A percentile compares a stretch with the other conserved stretches of the same genome.
Evolutionary conservation across 2,113 vertebrate genomes (phyloP).

Genomic region (Heptranchias perlo): DNA sequence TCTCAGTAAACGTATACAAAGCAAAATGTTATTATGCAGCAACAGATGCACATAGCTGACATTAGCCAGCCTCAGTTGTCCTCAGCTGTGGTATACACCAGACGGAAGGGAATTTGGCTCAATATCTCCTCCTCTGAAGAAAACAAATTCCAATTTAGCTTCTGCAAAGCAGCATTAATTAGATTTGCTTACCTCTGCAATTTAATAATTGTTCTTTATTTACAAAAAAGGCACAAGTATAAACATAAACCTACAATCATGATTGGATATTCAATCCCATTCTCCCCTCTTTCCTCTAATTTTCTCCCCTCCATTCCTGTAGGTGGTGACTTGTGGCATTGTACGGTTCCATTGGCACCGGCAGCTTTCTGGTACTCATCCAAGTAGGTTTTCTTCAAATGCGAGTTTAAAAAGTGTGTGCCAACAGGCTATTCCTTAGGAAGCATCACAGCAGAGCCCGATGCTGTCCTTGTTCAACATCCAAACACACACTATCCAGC

Average conservation of each 20-base stretch:
- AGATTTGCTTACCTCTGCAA: slow-evolving; percentile 24
- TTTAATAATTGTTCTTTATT: slow-evolving; percentile 24
- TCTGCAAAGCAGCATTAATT: not conserved
- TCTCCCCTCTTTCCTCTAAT: not conserved
- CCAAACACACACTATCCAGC: not conserved
- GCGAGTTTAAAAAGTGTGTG: not conserved
- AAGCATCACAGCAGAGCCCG: not conserved
- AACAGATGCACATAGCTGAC: not conserved
- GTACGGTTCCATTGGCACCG: not conserved
- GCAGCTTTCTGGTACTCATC: slow-evolving; percentile 6
- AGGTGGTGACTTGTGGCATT: not conserved
- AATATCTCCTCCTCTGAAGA: not conserved
- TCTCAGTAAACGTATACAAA: not conserved
- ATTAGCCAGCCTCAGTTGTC: not conserved
- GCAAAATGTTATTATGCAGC: not conserved
- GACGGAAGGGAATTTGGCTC: slow-evolving; percentile 23
- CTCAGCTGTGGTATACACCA: not conserved
- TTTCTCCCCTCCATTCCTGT: not conserved
- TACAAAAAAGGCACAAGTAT: not conserved
- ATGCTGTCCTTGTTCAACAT: not conserved
- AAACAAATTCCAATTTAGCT: slow-evolving; percentile 11
- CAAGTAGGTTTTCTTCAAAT: not conserved
- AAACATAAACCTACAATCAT: not conserved
- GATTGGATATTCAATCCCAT: not conserved
- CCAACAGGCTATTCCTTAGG: not conserved